Evolutionary conservation across 2,113 vertebrate genomes (phyloP).

Genomic region (Lasiurus borealis): DNA sequence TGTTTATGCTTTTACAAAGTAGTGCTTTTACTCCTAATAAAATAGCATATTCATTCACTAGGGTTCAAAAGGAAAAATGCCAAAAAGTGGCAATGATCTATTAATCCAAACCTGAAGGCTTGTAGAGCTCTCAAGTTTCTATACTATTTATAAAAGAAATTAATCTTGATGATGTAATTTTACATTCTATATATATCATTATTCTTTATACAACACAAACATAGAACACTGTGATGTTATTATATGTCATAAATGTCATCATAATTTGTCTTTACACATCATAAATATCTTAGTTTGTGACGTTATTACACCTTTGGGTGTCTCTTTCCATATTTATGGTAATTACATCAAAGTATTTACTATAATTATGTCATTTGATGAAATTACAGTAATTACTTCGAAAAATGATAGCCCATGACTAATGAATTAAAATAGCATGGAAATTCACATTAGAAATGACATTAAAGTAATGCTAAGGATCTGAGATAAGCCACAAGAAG

Average conservation of each 20-base stretch:
- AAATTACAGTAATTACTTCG: conserved; percentile 90
- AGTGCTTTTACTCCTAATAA: conserved; percentile 17
- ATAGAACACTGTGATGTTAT: conserved; percentile 81
- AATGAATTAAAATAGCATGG: conserved; percentile 91
- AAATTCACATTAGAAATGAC: conserved; percentile 89
- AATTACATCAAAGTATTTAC: conserved; percentile 91
- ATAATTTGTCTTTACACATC: conserved; percentile 88
- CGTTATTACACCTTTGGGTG: conserved; percentile 88
- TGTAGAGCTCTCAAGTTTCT: conserved; percentile 61
- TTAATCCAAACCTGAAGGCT: conserved; percentile 44
- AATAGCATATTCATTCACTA: conserved; percentile 55
- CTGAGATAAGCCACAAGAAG: conserved; percentile 84
- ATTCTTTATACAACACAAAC: conserved; percentile 81
- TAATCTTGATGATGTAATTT: conserved; percentile 84
- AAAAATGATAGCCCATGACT: conserved; percentile 91
- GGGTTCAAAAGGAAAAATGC: background rate
- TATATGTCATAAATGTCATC: conserved; percentile 87
- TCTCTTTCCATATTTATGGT: conserved; percentile 89
- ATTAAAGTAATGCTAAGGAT: conserved; percentile 86
- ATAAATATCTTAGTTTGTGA: conserved; percentile 89
- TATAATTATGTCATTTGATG: conserved; percentile 91
- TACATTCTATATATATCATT: conserved; percentile 85
- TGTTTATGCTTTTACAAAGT: background rate
- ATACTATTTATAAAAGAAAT: conserved; percentile 74
- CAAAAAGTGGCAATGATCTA: conserved; percentile 56